phyloP scores from a whole-genome alignment of 2,113 vertebrate species.

The Steatornis caripensis region DNA sequence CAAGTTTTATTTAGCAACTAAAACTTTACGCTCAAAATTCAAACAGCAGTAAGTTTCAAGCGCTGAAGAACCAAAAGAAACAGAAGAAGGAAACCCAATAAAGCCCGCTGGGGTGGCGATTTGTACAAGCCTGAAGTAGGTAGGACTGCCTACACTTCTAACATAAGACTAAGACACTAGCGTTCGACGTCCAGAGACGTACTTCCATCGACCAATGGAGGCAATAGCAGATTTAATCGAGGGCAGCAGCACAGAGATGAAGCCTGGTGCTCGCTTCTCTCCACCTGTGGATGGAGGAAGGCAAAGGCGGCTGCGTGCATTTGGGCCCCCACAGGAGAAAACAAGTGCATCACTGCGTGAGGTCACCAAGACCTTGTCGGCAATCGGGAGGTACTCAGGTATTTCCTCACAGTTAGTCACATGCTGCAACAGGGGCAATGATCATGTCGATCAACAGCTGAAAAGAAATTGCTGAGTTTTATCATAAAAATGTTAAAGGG shows the following conservation, averaged over 20 bases:
- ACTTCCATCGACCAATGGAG: background rate
- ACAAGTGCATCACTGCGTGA: background rate
- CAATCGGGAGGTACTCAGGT: background rate
- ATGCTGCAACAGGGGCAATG: background rate
- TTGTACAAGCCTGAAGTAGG: background rate
- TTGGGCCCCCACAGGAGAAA: background rate
- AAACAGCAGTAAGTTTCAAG: background rate
- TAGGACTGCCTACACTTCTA: background rate
- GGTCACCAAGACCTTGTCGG: background rate
- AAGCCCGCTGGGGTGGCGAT: rapidly evolving
- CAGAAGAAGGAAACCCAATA: background rate
- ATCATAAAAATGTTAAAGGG: background rate
- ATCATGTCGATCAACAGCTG: background rate
- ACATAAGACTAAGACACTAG: background rate
- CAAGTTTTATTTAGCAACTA: background rate
- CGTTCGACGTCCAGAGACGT: rapidly evolving
- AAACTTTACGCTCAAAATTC: background rate
- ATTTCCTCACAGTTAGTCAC: background rate
- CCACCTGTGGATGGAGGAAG: background rate
- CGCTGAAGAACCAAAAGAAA: background rate
- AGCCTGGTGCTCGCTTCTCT: rapidly evolving
- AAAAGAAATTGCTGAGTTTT: background rate
- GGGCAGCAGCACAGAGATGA: background rate
- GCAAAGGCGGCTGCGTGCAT: rapidly evolving
- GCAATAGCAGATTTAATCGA: background rate